Base-by-base conservation (phyloP, 1,140 invertebrate species). In the Drosophila kikkawai region DNA sequence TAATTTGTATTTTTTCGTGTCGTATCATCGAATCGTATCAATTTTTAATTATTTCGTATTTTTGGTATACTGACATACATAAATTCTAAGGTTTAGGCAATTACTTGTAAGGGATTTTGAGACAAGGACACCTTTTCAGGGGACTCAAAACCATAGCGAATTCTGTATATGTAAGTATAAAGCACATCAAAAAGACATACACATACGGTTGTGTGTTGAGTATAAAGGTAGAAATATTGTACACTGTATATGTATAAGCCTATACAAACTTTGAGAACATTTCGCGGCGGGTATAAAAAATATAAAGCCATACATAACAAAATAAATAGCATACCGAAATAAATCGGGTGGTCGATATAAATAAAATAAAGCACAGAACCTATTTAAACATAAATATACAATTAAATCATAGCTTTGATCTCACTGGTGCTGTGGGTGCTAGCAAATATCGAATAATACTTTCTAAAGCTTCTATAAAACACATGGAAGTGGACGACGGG, bases 181-280 rank as follows among this genome's bases (percentile, higher is more conserved):
- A 66, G 65, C 68, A 70, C 61, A 36, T 69, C 50, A 36, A 71
- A 70, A 71, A 45, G 26, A 13, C 41, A 47, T 55, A 37, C 12
- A 26, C 64, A 26, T 65, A 60, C n/a, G 37, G 22, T 39, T 63
- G 44, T 75, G 34, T 61, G 29, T 57, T 39, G 39, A 77, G 73
- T 73, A 66, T 41, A 56, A 69, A 55, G 47, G 44, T 82, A 45
- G 50, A 83, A 75, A 58, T 26, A 67, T 79, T 42, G 63, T 79
- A 74, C 64, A 69, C 42, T 42, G 39, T 29, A 29, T 41, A 29
- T 64, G 39, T 41, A 32, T 61, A 63, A 50, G 79, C 44, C 51
- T 82, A 70, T 57, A 79, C 47, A 77, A 80, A 64, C 44, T 57
- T 86, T 71, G 65, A 85, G 69, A 85, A 81, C 78, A 79, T 68